A percentile compares a stretch with the other conserved stretches of the same genome.
Conservation (phyloP, 2,888 invertebrate genomes). For the Schizotus pectinicornis region DNA sequence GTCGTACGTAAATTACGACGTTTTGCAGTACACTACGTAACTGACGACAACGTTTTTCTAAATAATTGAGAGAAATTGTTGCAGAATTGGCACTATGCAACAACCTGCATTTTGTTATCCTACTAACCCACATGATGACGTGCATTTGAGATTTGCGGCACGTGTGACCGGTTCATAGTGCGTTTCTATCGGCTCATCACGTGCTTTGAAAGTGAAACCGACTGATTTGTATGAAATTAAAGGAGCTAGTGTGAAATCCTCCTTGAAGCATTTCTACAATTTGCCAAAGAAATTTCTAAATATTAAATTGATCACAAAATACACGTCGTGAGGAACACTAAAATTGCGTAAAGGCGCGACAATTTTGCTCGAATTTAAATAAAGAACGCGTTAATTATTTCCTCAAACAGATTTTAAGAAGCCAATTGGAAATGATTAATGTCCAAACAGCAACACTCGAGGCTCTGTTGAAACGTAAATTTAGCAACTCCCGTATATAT, state of each 20-base stretch:
- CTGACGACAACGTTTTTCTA: no score
- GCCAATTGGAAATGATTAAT: constrained; percentile 2
- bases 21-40: no score
- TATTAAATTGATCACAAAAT: not conserved
- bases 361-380: no score
- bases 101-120: constrained; percentile 12
- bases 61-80: not conserved
- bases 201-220: no score
- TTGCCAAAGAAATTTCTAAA: not conserved
- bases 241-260: not conserved
- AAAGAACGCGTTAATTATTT: not conserved
- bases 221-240: not conserved
- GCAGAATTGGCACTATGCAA: not conserved
- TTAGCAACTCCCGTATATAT: constrained; percentile 21
- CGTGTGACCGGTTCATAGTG: not conserved
- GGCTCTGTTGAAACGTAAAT: constrained; percentile 22
- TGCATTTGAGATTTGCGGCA: constrained; percentile 1
- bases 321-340: not conserved
- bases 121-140: constrained; percentile 8
- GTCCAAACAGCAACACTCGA: not conserved
- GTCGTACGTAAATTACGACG: no score
- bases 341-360: not conserved
- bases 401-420: constrained; percentile 3
- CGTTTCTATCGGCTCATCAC: constrained; percentile 4
- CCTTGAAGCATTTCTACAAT: not conserved